Evolutionary conservation across 2,797 vertebrate genomes (phyloP).

Genomic region (Labroides dimidiatus): DNA sequence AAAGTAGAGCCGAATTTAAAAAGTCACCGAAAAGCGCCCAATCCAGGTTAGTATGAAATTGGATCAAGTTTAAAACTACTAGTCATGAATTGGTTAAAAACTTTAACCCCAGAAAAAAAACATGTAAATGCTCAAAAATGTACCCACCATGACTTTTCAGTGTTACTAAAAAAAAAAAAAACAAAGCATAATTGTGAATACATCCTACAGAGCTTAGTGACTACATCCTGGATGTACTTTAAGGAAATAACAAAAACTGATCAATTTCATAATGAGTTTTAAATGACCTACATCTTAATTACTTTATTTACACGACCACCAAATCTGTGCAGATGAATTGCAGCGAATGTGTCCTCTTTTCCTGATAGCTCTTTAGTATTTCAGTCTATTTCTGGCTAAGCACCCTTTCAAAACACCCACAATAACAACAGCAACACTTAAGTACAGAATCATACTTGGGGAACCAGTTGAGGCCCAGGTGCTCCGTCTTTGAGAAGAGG

Average conservation of each 20-base stretch:
- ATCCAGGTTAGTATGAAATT: too few relatives aligned
- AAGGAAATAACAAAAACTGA: too few relatives aligned
- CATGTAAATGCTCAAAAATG: too few relatives aligned
- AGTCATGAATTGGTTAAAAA: too few relatives aligned
- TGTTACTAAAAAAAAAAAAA: background rate
- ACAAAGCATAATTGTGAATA: background rate
- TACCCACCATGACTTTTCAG: too few relatives aligned
- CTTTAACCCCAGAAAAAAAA: too few relatives aligned
- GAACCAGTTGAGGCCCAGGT: slow-evolving; percentile 98
- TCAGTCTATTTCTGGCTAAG: background rate
- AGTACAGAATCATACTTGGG: slow-evolving; percentile 90
- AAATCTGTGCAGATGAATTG: background rate
- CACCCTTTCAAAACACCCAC: background rate
- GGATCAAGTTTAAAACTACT: too few relatives aligned
- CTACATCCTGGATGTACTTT: background rate
- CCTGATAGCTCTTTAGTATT: background rate
- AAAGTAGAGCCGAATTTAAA: too few relatives aligned
- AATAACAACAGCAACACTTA: slow-evolving; percentile 1
- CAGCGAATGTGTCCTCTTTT: background rate
- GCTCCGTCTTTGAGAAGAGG: slow-evolving; percentile 97
- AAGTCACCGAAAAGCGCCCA: too few relatives aligned
- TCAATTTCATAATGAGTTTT: too few relatives aligned
- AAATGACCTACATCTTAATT: too few relatives aligned
- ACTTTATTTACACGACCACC: background rate
- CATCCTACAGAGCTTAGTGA: background rate